Percentiles rank a stretch among this genome's conserved stretches.
phyloP scores from a whole-genome alignment of 2,113 vertebrate genomes.

The Nibea albiflora region DNA sequence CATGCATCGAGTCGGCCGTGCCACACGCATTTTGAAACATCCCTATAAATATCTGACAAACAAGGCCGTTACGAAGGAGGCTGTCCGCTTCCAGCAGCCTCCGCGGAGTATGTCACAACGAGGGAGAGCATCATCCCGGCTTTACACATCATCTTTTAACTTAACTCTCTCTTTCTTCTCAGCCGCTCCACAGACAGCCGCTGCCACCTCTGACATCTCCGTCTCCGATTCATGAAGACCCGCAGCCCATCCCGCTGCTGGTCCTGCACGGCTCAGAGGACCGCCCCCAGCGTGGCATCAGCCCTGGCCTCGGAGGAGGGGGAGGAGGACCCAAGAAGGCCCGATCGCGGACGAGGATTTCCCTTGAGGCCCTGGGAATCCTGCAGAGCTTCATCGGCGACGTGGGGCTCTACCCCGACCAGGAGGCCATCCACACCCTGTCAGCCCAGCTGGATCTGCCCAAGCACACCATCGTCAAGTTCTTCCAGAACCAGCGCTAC shows the following conservation, averaged over 20 bases:
- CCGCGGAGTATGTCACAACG: too few relatives aligned
- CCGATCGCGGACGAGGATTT: constrained; percentile 93
- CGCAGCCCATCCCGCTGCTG: constrained; percentile 76
- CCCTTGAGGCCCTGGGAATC: constrained; percentile 94
- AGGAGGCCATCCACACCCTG: constrained; percentile 97
- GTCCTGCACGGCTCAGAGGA: constrained; percentile 78
- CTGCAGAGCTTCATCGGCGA: constrained; percentile 98
- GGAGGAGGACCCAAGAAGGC: constrained; percentile 86
- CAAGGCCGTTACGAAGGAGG: too few relatives aligned
- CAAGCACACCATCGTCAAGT: constrained; percentile 98
- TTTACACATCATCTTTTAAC: neutral
- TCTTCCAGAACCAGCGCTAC: constrained; percentile 98
- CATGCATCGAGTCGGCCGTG: neutral
- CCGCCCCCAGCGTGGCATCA: constrained; percentile 23
- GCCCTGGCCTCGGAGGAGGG: constrained; percentile 40
- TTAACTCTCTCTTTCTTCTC: neutral
- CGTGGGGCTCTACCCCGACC: constrained; percentile 95
- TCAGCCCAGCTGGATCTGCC: constrained; percentile 97
- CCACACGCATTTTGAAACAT: neutral
- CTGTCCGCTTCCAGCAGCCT: too few relatives aligned
- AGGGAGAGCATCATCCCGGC: too few relatives aligned
- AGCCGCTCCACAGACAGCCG: constrained; percentile 89
- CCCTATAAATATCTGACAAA: neutral
- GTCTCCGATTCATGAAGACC: constrained; percentile 89
- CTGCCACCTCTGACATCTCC: constrained; percentile 88